These are phyloP conservation scores for Vipera ursinii DNA, from an alignment of 2,797 vertebrate genomes.

Conservation along the genomic window DNA sequence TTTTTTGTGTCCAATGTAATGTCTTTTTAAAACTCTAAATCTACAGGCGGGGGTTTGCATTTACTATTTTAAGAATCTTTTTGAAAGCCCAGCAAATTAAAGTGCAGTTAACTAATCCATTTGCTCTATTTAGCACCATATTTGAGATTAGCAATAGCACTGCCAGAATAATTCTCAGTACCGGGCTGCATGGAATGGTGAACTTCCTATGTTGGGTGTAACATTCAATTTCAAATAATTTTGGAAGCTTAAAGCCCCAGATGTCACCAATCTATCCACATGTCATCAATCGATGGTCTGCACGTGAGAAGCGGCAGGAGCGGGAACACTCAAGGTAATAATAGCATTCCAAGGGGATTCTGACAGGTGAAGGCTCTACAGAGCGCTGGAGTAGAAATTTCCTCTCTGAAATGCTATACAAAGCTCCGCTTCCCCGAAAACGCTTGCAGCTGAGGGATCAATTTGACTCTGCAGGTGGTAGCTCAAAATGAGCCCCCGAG, in stretches of 20 bases:
- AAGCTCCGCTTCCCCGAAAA: neutral
- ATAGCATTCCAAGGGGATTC: neutral
- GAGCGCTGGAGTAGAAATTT: neutral
- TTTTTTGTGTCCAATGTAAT: neutral
- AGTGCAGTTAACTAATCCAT: neutral
- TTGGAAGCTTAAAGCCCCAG: neutral
- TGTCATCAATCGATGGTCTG: neutral
- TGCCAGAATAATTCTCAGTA: neutral
- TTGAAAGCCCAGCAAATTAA: neutral
- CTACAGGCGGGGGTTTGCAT: neutral
- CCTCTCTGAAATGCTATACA: neutral
- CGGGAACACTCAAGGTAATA: neutral
- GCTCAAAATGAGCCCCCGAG: neutral
- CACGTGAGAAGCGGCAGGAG: neutral
- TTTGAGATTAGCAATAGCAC: neutral
- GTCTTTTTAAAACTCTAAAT: neutral
- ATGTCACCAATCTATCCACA: neutral
- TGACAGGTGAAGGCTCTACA: neutral
- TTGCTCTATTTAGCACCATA: neutral
- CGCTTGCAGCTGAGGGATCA: neutral
- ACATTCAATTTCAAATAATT: neutral
- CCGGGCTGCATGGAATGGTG: neutral
- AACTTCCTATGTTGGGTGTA: neutral
- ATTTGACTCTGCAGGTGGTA: conserved; percentile 7
- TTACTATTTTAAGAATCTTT: neutral